These are phyloP conservation scores for Pteruthius melanotis DNA, from an alignment of 2,113 vertebrate species.

Conservation along the genomic window DNA sequence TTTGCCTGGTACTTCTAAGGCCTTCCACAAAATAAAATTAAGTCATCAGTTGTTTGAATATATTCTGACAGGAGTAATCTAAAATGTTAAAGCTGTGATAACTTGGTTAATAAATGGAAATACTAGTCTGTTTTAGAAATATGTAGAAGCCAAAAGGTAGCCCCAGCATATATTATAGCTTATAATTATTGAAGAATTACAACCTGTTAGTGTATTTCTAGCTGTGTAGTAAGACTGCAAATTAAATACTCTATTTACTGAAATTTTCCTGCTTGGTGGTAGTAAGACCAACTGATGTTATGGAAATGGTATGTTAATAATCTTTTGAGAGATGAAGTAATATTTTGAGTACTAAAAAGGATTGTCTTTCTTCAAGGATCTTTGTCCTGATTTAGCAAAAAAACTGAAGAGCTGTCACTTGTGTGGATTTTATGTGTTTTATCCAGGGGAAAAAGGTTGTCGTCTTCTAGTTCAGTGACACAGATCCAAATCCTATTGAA, in stretches of 20 bases:
- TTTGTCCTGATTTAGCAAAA: not conserved
- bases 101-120: not conserved
- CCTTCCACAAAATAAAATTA: not conserved
- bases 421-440: not conserved
- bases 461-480: not conserved
- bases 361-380: not conserved
- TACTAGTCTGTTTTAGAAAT: not conserved
- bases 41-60: not conserved
- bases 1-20: not conserved
- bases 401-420: not conserved
- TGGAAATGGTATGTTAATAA: conserved; percentile 35
- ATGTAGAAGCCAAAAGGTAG: not conserved
- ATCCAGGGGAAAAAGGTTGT: not conserved
- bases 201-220: not conserved
- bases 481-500: not conserved
- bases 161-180: not conserved
- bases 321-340: not conserved
- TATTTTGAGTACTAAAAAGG: not conserved
- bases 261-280: not conserved
- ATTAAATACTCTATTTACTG: not conserved
- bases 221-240: not conserved
- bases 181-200: not conserved
- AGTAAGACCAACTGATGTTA: not conserved
- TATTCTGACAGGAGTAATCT: not conserved
- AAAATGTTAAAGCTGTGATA: not conserved